These are phyloP conservation scores for Scaptomyza parva DNA, from an alignment of 2,888 invertebrate genomes.

Conservation along the genomic window DNA sequence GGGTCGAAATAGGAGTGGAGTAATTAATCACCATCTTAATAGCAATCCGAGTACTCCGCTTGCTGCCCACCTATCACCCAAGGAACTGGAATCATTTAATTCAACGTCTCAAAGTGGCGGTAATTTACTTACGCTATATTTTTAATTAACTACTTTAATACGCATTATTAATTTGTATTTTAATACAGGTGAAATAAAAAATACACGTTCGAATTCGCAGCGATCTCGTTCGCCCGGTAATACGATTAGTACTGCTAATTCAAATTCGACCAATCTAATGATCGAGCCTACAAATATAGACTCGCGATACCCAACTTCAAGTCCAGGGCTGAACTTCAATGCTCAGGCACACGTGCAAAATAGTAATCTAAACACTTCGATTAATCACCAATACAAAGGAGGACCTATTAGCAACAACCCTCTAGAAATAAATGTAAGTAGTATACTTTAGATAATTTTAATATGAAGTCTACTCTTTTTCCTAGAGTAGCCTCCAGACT, in stretches of 20 bases:
- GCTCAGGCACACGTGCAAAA: conserved; percentile 53
- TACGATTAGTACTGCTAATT: conserved; percentile 9
- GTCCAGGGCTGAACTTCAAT: conserved; percentile 82
- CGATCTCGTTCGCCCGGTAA: conserved; percentile 76
- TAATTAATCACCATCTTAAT: conserved; percentile 85
- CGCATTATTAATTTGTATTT: not conserved
- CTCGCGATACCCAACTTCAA: conserved; percentile 77
- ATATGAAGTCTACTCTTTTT: too few species aligned
- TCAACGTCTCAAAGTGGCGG: conserved; percentile 31
- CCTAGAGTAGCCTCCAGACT: too few species aligned
- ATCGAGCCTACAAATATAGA: conserved; percentile 72
- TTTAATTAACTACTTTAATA: not conserved
- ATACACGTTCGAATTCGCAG: conserved; percentile 84
- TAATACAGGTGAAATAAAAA: conserved; percentile 80
- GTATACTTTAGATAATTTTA: not conserved
- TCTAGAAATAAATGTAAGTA: conserved; percentile 53
- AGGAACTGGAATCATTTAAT: conserved; percentile 81
- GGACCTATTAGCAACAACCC: conserved; percentile 48
- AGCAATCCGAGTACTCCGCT: conserved; percentile 91
- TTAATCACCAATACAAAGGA: conserved; percentile 63
- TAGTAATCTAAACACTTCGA: conserved; percentile 56
- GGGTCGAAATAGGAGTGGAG: conserved; percentile 55
- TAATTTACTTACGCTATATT: conserved; percentile 8
- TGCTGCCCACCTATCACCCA: conserved; percentile 87
- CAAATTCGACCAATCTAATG: conserved; percentile 44